Base-by-base conservation (phyloP, 2,888 invertebrate genomes). In the Leptinotarsa juncta region DNA sequence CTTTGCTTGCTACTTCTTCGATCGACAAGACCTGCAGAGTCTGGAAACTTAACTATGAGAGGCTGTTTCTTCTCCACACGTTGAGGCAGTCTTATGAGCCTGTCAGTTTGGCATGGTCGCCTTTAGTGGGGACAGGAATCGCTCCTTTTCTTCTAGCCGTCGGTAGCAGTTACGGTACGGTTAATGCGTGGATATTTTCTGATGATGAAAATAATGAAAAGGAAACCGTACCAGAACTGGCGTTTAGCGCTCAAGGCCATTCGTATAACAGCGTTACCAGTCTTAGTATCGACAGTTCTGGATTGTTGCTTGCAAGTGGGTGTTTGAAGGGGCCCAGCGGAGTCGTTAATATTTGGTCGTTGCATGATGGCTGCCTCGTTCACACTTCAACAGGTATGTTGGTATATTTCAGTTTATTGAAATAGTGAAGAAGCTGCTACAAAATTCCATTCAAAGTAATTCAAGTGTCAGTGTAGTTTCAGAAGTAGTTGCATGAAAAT, bases 261-360 rank as follows among this genome's bases (percentile, higher is more conserved):
- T 87, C 90, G 5, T 89, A 89, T 78, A 88, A 89, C 78, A 87
- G 89, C 51, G 89, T 92, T 4, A 90, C 90, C 0, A 86, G 88
- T 67, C 83, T 92, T 60, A 84, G 88, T 1, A 88, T 92, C 73
- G 89, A 91, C 83, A 85, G 88, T 18, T 88, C 86, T 76, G 91
- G 90, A 3, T 85, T 90, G 55, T 86, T 91, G 78, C 82, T 92
- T 72, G 91, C 91, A 0, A 89, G 90, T 77, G 91, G 91, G 77
- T 89, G 89, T 81, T 80, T 85, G 3, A 88, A 89, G 82, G 88
- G 81, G n/a, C 81, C 83, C 10, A 86, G 84, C 73, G 67, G 91
- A 7, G 88, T 91, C 78, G 87, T 91, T 4, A 92, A 92, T 81
- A 88, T 92, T 72, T 92, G 92, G 92, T 90, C 91, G 0, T 84